Evolutionary conservation across 1,140 invertebrate species (phyloP).

Genomic region (Araneus ventricosus): DNA sequence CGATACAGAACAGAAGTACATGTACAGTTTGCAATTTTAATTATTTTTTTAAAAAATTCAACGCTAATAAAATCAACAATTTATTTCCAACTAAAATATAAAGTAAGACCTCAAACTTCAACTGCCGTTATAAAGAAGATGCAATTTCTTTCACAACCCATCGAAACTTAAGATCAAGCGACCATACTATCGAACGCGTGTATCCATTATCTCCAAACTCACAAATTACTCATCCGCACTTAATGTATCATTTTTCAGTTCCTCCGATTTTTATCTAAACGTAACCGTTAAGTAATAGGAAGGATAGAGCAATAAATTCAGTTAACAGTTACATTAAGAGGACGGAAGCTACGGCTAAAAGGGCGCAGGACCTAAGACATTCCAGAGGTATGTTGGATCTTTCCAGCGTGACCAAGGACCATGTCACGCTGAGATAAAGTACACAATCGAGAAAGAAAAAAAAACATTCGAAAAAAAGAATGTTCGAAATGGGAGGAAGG

Average conservation of each 20-base stretch:
- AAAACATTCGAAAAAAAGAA: neutral
- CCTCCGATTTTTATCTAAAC: constrained; percentile 5
- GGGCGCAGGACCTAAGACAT: neutral
- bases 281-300: constrained; percentile 17
- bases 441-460: neutral
- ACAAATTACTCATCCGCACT: neutral
- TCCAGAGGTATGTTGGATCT: neutral
- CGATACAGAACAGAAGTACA: too few species aligned
- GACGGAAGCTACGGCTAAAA: neutral
- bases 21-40: too few species aligned
- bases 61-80: too few species aligned
- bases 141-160: too few species aligned
- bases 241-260: neutral
- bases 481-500: neutral
- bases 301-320: constrained; percentile 35
- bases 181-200: too few species aligned
- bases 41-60: too few species aligned
- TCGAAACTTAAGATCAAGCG: too few species aligned
- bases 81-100: too few species aligned
- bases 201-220: neutral
- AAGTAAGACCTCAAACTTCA: too few species aligned
- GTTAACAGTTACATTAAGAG: constrained; percentile 7
- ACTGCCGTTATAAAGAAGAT: too few species aligned
- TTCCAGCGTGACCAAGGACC: neutral
- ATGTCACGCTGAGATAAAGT: constrained; percentile 42